Conservation (phyloP, 1,140 invertebrate species). For the Amphibalanus amphitrite region DNA sequence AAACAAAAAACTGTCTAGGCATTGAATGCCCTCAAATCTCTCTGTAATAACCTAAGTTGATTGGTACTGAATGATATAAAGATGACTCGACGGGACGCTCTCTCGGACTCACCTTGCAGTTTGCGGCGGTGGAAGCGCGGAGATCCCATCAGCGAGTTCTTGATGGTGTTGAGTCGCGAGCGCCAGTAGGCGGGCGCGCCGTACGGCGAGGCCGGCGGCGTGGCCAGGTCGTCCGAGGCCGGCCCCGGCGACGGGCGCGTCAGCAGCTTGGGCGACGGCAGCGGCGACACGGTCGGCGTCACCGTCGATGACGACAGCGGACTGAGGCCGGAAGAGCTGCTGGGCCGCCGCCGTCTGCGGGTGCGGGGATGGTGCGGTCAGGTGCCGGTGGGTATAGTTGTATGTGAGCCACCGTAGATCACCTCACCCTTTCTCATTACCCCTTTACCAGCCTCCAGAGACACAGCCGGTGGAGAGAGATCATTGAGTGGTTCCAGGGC, state of each 20-base stretch:
- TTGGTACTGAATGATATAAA: no score
- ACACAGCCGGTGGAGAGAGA: no score
- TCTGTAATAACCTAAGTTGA: no score
- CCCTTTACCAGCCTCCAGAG: no score
- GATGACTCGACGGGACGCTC: no score
- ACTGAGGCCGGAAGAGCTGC: not conserved
- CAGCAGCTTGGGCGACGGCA: slow-evolving; percentile 22
- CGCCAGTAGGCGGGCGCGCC: slow-evolving; percentile 61
- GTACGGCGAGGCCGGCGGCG: slow-evolving; percentile 18
- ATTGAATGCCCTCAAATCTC: no score
- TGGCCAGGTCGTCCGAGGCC: slow-evolving; percentile 13
- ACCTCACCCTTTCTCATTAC: no score
- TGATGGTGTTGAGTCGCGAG: slow-evolving; percentile 86
- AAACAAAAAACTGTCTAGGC: no score
- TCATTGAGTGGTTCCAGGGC: no score
- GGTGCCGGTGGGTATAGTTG: no score
- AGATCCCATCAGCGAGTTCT: slow-evolving; percentile 97
- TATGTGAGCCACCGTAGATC: no score
- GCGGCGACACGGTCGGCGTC: slow-evolving; percentile 26
- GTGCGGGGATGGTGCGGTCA: not conserved
- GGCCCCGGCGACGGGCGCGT: slow-evolving; percentile 20
- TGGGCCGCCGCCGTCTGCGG: not conserved
- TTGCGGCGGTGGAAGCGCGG: slow-evolving; percentile 94
- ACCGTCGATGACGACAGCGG: slow-evolving; percentile 21
- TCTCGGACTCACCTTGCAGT: slow-evolving; percentile 54